These are phyloP conservation scores for Cladopsammia gracilis DNA, from an alignment of 64 coral and sea anemone species.

Conservation along the genomic window DNA sequence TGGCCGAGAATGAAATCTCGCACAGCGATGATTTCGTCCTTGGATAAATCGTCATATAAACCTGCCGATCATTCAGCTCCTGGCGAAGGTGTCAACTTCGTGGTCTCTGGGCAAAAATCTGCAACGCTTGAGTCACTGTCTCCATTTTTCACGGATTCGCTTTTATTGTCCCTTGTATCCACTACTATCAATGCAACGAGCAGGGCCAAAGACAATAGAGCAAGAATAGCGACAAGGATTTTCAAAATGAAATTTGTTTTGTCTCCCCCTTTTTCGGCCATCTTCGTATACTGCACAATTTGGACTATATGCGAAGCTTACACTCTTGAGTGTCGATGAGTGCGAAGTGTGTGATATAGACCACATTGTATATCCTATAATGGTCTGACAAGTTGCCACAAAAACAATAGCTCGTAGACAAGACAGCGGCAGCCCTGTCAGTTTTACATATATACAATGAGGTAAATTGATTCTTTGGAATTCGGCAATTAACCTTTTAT, in stretches of 20 bases:
- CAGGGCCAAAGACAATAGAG: slow-evolving; percentile 48
- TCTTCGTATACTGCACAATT: background rate
- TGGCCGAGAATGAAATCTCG: slow-evolving; percentile 69
- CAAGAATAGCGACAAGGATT: slow-evolving; percentile 34
- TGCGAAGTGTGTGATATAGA: too few relatives aligned
- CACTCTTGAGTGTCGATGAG: too few relatives aligned
- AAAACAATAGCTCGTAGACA: too few relatives aligned
- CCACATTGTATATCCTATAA: too few relatives aligned
- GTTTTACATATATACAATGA: too few relatives aligned
- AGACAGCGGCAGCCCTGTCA: too few relatives aligned
- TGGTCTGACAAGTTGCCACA: too few relatives aligned
- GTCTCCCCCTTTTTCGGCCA: background rate
- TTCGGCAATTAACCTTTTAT: too few relatives aligned
- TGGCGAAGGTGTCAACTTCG: background rate
- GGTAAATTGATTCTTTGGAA: too few relatives aligned
- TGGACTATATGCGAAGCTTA: background rate
- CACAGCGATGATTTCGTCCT: slow-evolving; percentile 78
- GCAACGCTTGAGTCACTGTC: background rate
- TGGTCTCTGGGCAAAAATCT: slow-evolving; percentile 9
- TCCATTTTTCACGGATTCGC: background rate
- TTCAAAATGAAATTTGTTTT: slow-evolving; percentile 50
- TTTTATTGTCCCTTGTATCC: slow-evolving; percentile 1
- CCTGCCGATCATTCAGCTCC: slow-evolving; percentile 48
- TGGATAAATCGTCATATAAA: slow-evolving; percentile 78
- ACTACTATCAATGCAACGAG: slow-evolving; percentile 77